Evolutionary conservation across 2,888 invertebrate species (phyloP), one percentile per base, ranked within the genome.

Genomic region (Hypselothyrea guttata): DNA sequence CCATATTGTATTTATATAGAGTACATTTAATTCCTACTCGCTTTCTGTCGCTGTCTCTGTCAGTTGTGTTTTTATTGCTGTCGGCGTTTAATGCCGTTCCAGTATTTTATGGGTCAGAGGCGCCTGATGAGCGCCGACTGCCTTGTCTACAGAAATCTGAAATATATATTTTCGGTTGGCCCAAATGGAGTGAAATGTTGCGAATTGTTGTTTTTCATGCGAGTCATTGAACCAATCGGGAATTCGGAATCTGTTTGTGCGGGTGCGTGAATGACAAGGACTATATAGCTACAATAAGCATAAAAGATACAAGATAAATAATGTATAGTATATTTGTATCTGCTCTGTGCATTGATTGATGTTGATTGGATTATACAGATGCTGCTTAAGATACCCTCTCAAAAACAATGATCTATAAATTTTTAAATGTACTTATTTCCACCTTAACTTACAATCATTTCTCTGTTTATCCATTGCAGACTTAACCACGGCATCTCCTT

Each of bases 221-320:
- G 41, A 67, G 79, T 71, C 84, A 65, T 83, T 85, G 81, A 83
- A 78, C 81, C 52, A 73, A 62, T 54, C 49, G 42, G 4, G 37
- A 44, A 46, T 22, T 37, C 35, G 33, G 44, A 27, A 1, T 34
- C 13, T 13, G 13, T 41, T 44, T 47, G 12, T 30, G 66, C 16
- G 55, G 22, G 11, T 28, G 37, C 46, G 12, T 53, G 22, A 52
- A 16, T 47, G 62, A 48, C 62, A 69, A 70, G 70, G 69, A 60
- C 73, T 48, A 34, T 53, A 28, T 45, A 57, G 37, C 12, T 42
- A 7, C 11, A 41, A 22, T n/a, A 40, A 13, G 13, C 37, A 31
- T 11, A 9, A 15, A 9, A 37, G 13, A 47, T 55, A 22, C 2
- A 11, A 22, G 22, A 22, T 22, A 22, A 22, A 22, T 22, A 22